Conservation (phyloP, 2,113 vertebrate genomes). For the Myiopsitta monachus region DNA sequence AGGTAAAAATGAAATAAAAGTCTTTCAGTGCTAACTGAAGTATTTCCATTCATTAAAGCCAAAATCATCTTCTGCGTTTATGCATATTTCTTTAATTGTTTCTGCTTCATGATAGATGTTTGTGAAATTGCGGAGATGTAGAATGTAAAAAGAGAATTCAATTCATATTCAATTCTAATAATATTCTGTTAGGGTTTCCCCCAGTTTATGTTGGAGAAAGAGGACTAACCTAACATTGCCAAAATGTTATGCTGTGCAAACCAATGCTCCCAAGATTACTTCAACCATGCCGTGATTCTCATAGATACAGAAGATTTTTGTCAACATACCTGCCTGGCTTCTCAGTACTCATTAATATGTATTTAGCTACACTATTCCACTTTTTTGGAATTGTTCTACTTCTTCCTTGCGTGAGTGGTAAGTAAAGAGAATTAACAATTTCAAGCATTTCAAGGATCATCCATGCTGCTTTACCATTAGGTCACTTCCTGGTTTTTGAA, state of each 20-base stretch:
- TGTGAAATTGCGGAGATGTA: neutral
- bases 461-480: fast-evolving
- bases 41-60: neutral
- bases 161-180: neutral
- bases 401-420: neutral
- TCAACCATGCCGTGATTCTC: neutral
- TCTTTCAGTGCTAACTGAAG: neutral
- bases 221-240: neutral
- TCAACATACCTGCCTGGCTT: neutral
- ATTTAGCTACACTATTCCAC: neutral
- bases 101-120: neutral
- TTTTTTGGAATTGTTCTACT: neutral
- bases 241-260: neutral
- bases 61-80: neutral
- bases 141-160: neutral
- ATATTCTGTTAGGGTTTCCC: neutral
- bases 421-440: neutral
- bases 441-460: neutral
- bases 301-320: neutral
- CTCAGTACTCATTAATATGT: neutral
- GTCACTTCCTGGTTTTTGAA: neutral
- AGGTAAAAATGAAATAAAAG: neutral
- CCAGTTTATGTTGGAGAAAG: neutral
- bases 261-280: neutral
- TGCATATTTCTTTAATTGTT: neutral